Evolutionary conservation across 2,797 vertebrate species (phyloP), one percentile per base, ranked within the genome.

Genomic region (Ctenosaura bakeri): DNA sequence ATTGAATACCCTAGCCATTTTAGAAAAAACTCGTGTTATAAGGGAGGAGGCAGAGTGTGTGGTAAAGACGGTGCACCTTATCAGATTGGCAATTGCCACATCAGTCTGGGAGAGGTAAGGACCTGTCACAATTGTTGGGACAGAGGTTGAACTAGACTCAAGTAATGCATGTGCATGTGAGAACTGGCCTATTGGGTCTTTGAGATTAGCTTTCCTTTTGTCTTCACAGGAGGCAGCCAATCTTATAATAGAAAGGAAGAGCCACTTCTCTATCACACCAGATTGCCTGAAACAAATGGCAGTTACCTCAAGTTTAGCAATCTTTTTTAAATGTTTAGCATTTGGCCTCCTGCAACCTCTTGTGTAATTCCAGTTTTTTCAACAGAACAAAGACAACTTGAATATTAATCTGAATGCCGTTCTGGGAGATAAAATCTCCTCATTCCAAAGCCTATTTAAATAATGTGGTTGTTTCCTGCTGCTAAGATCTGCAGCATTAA

Each of bases 381-480:
- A 0, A 56, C 22, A 83, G 87, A 94, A 92, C 93, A 94, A 92
- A 94, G 92, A 52, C 88, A 0, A 83, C 79, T 95, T 92, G 92
- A 88, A 83, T 89, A 81, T 83, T 92, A 93, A 79, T 46, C 82
- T 0, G 0, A 88, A 52, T 50, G 91, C 89, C 85, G 90, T 90
- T 80, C 20, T 20, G 87, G 74, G 88, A 94, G 90, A 94, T 85
- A 8, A 92, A 93, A 94, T 87, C 88, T 83, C 89, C 77, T 89
- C 46, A 8, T 91, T 95, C 87, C 78, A 93, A 95, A 94, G 83
- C 59, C 85, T 91, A 9, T 94, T 94, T 90, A 93, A 97, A 90
- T 95, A 89, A 93, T 87, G 20, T 87, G 89, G 83, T 92, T 73
- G 89, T 82, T 94, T 95, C 94, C 94, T 94, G 94, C 91, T 92